These are phyloP conservation scores for Oophaga sylvatica DNA, from an alignment of 2,797 vertebrate genomes.

Conservation along the genomic window DNA sequence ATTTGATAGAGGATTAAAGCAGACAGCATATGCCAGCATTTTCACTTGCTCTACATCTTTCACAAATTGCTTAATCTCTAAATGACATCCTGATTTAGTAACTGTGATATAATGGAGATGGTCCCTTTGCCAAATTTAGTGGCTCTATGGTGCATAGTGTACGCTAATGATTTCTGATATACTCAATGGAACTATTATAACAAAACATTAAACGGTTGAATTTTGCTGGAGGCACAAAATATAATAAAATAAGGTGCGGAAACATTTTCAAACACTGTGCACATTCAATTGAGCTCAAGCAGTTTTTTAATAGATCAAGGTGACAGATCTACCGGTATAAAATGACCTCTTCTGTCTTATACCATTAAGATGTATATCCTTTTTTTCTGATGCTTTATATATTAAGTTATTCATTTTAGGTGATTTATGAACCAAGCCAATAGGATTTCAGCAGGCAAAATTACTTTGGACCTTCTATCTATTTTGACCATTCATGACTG, in stretches of 20 bases:
- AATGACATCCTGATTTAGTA: constrained; percentile 41
- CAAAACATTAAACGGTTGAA: constrained; percentile 25
- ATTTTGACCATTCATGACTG: constrained; percentile 50
- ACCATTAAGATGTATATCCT: constrained; percentile 38
- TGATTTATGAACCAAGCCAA: constrained; percentile 55
- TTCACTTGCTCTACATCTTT: constrained; percentile 39
- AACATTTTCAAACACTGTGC: constrained; percentile 47
- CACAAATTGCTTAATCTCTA: constrained; percentile 44
- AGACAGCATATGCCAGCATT: constrained; percentile 35
- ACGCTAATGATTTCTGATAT: constrained; percentile 20
- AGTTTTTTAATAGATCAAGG: constrained; percentile 34
- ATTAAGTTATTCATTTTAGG: constrained; percentile 49
- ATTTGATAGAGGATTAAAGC: constrained; percentile 45
- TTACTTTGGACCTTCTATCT: constrained; percentile 55
- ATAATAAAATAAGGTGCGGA: constrained; percentile 33
- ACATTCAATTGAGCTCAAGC: constrained; percentile 48
- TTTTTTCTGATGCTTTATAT: constrained; percentile 41
- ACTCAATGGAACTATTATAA: constrained; percentile 26
- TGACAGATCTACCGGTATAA: constrained; percentile 38
- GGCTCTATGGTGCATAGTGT: constrained; percentile 19
- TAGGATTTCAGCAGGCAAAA: constrained; percentile 47
- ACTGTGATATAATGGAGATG: constrained; percentile 40
- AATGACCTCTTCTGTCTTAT: constrained; percentile 52
- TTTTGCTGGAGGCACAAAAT: constrained; percentile 44
- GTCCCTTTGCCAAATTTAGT: constrained; percentile 29